A percentile compares a stretch with the other conserved stretches of the same genome.
phyloP scores from a whole-genome alignment of 1,140 invertebrate species.

The Anoplolepis gracilipes region DNA sequence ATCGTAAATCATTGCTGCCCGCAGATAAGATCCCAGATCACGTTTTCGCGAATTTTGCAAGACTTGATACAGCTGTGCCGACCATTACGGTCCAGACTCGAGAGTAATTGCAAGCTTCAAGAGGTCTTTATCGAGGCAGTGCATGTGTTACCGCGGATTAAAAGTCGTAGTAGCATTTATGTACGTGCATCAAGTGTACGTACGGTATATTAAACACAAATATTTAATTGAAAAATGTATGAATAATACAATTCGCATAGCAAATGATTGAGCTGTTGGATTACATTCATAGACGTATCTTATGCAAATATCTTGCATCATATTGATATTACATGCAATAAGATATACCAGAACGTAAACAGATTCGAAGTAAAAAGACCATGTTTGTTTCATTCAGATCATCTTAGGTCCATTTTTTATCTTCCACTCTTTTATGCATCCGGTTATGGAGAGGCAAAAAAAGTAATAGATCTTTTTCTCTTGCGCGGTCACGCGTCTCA shows the following conservation, averaged over 20 bases:
- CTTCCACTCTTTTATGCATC: conserved; percentile 7
- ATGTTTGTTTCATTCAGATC: not conserved
- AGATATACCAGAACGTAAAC: not conserved
- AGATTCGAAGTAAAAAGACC: not conserved
- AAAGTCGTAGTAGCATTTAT: conserved; percentile 3
- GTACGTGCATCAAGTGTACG: not conserved
- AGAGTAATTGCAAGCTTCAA: conserved; percentile 57
- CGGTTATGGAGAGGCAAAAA: not conserved
- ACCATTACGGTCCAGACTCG: too few species aligned
- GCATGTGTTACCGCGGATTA: not conserved
- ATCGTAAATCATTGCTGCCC: conserved; percentile 69
- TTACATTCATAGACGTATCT: too few species aligned
- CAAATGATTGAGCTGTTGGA: not conserved
- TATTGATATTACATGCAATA: not conserved
- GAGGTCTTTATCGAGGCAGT: conserved; percentile 43
- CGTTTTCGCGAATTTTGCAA: conserved; percentile 70
- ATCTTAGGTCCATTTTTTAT: not conserved
- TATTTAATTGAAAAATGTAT: not conserved
- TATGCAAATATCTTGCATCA: not conserved
- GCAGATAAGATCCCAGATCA: conserved; percentile 69
- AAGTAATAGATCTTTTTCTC: conserved; percentile 15
- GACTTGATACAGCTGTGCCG: conserved; percentile 31
- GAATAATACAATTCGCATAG: not conserved
- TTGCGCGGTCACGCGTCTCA: not conserved
- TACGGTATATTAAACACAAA: not conserved